Evolutionary conservation across 1,140 invertebrate genomes (phyloP).

Genomic region (Cotesia vestalis): DNA sequence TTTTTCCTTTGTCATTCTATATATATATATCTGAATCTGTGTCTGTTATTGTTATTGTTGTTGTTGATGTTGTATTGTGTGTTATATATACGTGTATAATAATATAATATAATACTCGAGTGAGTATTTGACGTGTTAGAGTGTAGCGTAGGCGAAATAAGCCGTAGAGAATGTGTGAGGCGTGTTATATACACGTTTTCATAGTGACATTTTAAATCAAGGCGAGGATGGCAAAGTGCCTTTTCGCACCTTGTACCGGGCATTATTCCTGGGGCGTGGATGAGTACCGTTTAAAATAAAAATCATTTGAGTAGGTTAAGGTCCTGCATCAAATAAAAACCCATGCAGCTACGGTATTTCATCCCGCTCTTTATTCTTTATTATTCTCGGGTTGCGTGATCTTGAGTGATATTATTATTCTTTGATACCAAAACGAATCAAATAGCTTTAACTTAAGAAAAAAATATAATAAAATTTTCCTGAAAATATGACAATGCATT

Average conservation of each 20-base stretch:
- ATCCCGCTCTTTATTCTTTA: too few relatives aligned
- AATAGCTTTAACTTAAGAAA: too few relatives aligned
- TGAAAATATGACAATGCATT: too few relatives aligned
- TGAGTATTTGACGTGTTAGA: neutral
- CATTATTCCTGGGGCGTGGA: slow-evolving; percentile 35
- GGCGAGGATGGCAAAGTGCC: slow-evolving; percentile 9
- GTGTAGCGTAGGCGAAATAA: neutral
- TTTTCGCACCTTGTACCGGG: slow-evolving; percentile 34
- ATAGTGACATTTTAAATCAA: slow-evolving; percentile 3
- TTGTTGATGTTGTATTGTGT: too few relatives aligned
- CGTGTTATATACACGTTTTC: slow-evolving; percentile 16
- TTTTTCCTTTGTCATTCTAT: slow-evolving; percentile 29
- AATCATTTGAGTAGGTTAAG: slow-evolving; percentile 20
- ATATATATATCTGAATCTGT: neutral
- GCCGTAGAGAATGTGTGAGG: slow-evolving; percentile 18
- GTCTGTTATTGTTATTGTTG: too few relatives aligned
- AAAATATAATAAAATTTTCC: too few relatives aligned
- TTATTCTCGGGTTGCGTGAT: too few relatives aligned
- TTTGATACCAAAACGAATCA: too few relatives aligned
- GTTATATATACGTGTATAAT: too few relatives aligned
- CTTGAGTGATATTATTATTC: too few relatives aligned
- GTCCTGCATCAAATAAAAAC: slow-evolving; percentile 3
- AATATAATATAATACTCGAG: too few relatives aligned
- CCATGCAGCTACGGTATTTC: neutral
- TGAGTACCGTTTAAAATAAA: slow-evolving; percentile 33